Conservation (phyloP, 2,888 invertebrate genomes). For the Hermaeophaga mercurialis region DNA sequence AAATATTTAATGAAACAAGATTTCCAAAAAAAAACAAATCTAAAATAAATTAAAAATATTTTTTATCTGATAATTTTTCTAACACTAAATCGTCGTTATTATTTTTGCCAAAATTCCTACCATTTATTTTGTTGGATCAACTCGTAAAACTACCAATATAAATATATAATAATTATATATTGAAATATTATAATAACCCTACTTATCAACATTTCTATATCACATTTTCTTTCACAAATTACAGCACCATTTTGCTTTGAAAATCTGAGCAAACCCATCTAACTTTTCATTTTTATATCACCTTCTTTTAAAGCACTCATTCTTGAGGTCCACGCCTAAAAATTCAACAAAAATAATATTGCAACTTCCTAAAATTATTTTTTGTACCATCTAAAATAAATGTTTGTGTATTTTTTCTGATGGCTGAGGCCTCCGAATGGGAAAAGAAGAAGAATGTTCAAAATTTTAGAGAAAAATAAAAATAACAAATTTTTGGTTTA, state of each 20-base stretch:
- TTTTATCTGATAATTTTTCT: too few relatives aligned
- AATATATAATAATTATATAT: conserved; percentile 25
- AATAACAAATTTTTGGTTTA: too few relatives aligned
- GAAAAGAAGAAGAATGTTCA: too few relatives aligned
- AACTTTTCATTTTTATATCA: conserved; percentile 28
- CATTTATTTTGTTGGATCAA: conserved; percentile 16
- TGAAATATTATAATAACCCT: conserved; percentile 29
- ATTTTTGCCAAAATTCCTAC: conserved; percentile 9
- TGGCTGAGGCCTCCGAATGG: too few relatives aligned
- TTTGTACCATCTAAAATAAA: too few relatives aligned
- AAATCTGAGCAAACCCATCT: conserved; percentile 43
- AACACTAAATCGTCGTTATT: too few relatives aligned
- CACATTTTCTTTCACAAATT: conserved; percentile 51
- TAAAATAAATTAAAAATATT: too few relatives aligned
- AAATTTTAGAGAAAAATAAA: too few relatives aligned
- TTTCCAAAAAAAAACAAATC: too few relatives aligned
- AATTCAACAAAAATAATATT: not conserved
- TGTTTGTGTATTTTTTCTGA: too few relatives aligned
- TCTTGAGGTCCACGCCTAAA: conserved; percentile 4
- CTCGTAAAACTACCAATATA: conserved; percentile 23
- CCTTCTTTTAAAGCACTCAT: conserved; percentile 27
- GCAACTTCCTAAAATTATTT: too few relatives aligned
- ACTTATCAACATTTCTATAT: conserved; percentile 51
- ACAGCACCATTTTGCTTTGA: conserved; percentile 49
- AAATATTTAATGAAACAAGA: too few relatives aligned